Evolutionary conservation across 1,140 invertebrate species (phyloP), one percentile per base, ranked within the genome.

Genomic region (Hestina assimilis): DNA sequence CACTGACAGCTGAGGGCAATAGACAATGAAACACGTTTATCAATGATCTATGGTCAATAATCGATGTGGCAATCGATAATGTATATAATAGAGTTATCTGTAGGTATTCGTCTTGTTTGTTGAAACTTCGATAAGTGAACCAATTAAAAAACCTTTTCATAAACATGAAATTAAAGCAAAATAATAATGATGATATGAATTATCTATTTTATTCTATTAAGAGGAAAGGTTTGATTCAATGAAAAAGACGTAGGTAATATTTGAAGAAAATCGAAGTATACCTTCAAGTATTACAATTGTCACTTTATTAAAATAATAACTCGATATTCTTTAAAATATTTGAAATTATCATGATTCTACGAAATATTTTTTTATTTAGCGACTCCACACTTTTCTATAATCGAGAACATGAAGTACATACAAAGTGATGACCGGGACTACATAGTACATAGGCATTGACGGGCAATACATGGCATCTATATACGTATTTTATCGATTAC

Each of bases 1-100:
- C 81, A 87, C 64, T 80, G 83, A 81, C 83, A 86, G 83, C 81
- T 86, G 83, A 75, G 76, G 60, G 38, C 69, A 67, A 81, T 74
- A 82, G 79, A 84, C 71, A 68, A 64, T 58, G 52, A 54, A 33
- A 59, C 42, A 59, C 48, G 31, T 59, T 46, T 63, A 56, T 68
- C 23, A 45, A 64, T 64, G 74, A 80, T 84, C 77, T 82, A 84
- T 80, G 77, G 76, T 69, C 17, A 54, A 59, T 63, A 79, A 83
- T 86, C 83, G 75, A 83, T 83, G 64, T 48, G 24, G 35, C 54
- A 74, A 81, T 83, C 77, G 66, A 82, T 75, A 71, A 31, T 41
- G 3, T 31, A 21, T 14, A 17, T 26, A 53, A n/a, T 42, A 46
- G 8, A 26, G 28, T 45, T 46, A 21, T 52, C 48, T 52, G 19